phyloP scores from a whole-genome alignment of 2,113 vertebrate species.

The Pseudorhombus dupliciocellatus region DNA sequence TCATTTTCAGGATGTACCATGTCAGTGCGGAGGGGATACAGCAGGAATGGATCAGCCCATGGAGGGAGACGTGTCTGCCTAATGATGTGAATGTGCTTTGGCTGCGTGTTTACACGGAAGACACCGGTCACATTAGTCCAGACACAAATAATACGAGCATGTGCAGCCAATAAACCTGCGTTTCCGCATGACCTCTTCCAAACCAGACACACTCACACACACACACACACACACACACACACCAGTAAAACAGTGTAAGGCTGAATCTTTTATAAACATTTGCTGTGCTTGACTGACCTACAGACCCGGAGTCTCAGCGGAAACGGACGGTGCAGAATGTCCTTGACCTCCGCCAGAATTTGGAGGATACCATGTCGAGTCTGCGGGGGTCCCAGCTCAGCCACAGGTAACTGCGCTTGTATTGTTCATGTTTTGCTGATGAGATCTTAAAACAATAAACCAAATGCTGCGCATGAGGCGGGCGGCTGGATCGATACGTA shows the following conservation, averaged over 20 bases:
- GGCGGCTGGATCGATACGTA: constrained; percentile 37
- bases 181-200: not conserved
- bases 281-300: constrained; percentile 40
- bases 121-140: constrained; percentile 37
- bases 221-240: not conserved
- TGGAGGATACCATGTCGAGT: constrained; percentile 99
- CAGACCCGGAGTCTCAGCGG: constrained; percentile 96
- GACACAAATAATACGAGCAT: constrained; percentile 9
- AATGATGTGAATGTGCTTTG: constrained; percentile 41
- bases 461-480: not conserved
- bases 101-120: constrained; percentile 19
- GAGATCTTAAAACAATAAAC: not conserved
- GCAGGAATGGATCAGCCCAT: constrained; percentile 16
- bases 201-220: not conserved
- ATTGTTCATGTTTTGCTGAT: constrained; percentile 1
- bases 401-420: constrained; percentile 85
- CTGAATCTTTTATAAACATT: constrained; percentile 51
- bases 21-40: constrained; percentile 11
- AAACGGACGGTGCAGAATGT: constrained; percentile 98
- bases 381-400: constrained; percentile 93
- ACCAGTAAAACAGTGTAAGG: not conserved
- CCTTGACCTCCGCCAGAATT: constrained; percentile 95
- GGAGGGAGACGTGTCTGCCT: constrained; percentile 42
- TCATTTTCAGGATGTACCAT: constrained; percentile 30
- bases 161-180: not conserved